Percentiles rank a stretch among this genome's conserved stretches.
Evolutionary conservation across 2,113 vertebrate genomes (phyloP).

Genomic region (Callionymus lyra): DNA sequence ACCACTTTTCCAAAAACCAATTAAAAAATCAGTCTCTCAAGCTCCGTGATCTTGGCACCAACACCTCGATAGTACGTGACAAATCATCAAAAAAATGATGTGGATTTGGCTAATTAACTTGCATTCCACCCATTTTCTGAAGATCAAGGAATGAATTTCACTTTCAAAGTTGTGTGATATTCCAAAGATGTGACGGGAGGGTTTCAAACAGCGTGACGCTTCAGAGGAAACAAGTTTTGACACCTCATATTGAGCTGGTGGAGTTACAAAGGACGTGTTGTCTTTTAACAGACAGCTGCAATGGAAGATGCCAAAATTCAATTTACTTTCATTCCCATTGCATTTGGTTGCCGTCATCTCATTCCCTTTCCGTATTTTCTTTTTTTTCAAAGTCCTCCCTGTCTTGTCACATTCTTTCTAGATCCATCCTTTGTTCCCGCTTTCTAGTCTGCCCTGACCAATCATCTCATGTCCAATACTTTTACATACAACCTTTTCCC

Average conservation of each 20-base stretch:
- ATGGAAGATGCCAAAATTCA: neutral
- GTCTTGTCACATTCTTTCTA: too few relatives aligned
- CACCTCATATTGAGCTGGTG: constrained; percentile 9
- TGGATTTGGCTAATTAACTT: constrained; percentile 24
- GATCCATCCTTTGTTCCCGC: too few relatives aligned
- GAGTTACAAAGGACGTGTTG: constrained; percentile 1
- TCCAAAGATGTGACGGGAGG: constrained; percentile 12
- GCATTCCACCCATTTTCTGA: constrained; percentile 2
- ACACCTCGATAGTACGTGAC: too few relatives aligned
- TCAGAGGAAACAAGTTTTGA: constrained; percentile 12
- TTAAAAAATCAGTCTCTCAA: constrained; percentile 44
- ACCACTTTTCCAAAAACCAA: constrained; percentile 50
- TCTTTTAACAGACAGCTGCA: constrained; percentile 15
- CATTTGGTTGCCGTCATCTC: too few relatives aligned
- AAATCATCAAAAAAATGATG: constrained; percentile 17
- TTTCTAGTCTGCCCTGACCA: too few relatives aligned
- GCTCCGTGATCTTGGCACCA: constrained; percentile 13
- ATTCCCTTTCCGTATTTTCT: too few relatives aligned
- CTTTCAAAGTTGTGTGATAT: constrained; percentile 5
- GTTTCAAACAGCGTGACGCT: constrained; percentile 12
- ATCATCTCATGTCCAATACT: too few relatives aligned
- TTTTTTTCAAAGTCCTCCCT: too few relatives aligned
- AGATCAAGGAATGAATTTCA: constrained; percentile 11
- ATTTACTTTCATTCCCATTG: neutral
- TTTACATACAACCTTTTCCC: too few relatives aligned